Base-by-base conservation (phyloP, 2,888 invertebrate species). In the Acleris laterana region DNA sequence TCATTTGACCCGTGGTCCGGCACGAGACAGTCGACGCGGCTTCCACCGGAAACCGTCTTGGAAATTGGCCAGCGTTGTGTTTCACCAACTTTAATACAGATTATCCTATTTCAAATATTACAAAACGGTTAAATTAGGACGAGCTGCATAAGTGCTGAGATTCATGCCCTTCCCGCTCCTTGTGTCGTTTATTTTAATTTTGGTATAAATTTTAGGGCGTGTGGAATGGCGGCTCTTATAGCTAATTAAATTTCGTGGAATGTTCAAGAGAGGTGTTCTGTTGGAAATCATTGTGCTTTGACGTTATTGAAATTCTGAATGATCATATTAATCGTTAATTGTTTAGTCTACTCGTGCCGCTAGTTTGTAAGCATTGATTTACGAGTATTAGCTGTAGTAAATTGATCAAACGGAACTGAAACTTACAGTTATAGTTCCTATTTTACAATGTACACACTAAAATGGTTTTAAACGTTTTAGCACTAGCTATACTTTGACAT, bases 51-150 rank as follows among this genome's bases (percentile, higher is more conserved):
- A 56, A 69, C 73, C 70, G 69, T 72, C 70, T 79, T 79, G 77
- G 75, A 77, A 69, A 71, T 59, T 68, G 61, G 74, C 75, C 78
- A 78, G 72, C 71, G 70, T 73, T 70, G 69, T 78, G 78, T 80
- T 80, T 78, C 71, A 71, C 68, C 71, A 78, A 81, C 78, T 82
- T 83, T 79, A 83, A 82, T 80, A 80, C 75, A 74, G 75, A 76
- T 77, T 73, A 78, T 77, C 75, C 75, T 71, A 74, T 78, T 75
- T 69, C 69, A 61, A 60, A 69, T 72, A 73, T 77, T 74, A 68
- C 69, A 71, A 65, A 72, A 66, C 59, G 68, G 42, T 62, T 68
- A 62, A 68, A 57, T 62, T 62, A 63, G 66, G 46, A 61, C 50
- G 22, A 22, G 56, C 49, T 19, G 53, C 63, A 48, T 59, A 52